Conservation (phyloP, 2,113 vertebrate species). For the Plectropomus leopardus region DNA sequence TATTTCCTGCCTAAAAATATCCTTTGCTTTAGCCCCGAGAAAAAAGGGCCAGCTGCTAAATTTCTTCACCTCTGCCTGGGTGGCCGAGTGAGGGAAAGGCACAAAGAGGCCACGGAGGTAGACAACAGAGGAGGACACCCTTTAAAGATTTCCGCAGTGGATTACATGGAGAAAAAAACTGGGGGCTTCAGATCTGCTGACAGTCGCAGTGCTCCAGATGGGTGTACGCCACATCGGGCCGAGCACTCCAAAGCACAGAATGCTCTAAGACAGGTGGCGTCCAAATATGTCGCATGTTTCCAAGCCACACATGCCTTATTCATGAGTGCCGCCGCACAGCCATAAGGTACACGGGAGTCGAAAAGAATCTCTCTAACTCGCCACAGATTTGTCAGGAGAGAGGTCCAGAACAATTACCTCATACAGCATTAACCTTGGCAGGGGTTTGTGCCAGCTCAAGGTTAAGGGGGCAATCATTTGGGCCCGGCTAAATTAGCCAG, state of each 20-base stretch:
- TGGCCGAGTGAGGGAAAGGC: neutral
- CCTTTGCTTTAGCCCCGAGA: neutral
- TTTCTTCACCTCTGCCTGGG: neutral
- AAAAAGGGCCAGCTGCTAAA: neutral
- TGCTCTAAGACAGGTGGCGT: constrained; percentile 71
- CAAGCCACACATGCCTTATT: constrained; percentile 77
- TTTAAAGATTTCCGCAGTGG: constrained; percentile 40
- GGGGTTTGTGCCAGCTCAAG: constrained; percentile 77
- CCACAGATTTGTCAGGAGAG: constrained; percentile 70
- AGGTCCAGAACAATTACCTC: constrained; percentile 78
- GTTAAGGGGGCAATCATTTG: constrained; percentile 79
- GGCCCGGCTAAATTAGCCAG: constrained; percentile 69
- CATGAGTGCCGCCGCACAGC: constrained; percentile 71
- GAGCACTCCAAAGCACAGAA: constrained; percentile 50
- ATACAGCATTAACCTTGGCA: constrained; percentile 81
- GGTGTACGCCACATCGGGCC: constrained; percentile 35
- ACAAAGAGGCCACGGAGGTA: neutral
- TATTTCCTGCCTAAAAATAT: neutral
- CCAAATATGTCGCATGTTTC: constrained; percentile 73
- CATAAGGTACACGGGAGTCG: constrained; percentile 67
- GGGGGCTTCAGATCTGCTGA: constrained; percentile 44
- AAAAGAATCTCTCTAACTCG: constrained; percentile 53
- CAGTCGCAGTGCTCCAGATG: constrained; percentile 68
- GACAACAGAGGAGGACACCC: constrained; percentile 1
- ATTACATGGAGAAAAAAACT: neutral